Evolutionary conservation across 2,113 vertebrate genomes (phyloP).

Genomic region (Etheostoma cragini): DNA sequence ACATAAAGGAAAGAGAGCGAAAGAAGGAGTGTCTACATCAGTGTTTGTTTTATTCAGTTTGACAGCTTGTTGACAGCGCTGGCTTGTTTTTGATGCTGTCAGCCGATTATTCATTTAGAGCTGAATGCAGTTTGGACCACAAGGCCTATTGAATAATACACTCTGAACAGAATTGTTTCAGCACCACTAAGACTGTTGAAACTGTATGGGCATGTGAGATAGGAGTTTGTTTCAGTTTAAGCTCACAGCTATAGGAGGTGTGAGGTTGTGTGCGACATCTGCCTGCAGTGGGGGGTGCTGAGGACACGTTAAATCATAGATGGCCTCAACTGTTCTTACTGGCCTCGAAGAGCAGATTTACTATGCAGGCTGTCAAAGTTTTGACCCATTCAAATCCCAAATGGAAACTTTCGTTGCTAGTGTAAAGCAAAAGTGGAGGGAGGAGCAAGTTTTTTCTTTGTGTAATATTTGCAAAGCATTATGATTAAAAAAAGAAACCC

Average conservation of each 20-base stretch:
- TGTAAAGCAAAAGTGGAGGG: conserved; percentile 33
- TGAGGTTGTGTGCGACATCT: conserved; percentile 42
- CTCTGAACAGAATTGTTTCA: conserved; percentile 61
- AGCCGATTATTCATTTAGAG: conserved; percentile 77
- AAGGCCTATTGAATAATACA: conserved; percentile 76
- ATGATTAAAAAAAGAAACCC: neutral
- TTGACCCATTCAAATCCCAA: conserved; percentile 58
- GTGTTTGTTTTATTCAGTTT: conserved; percentile 72
- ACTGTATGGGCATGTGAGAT: conserved; percentile 28
- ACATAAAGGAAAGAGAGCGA: neutral
- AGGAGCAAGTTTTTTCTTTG: conserved; percentile 19
- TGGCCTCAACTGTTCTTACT: conserved; percentile 52
- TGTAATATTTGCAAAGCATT: neutral
- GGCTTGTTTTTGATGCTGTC: conserved; percentile 70
- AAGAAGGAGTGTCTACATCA: conserved; percentile 40
- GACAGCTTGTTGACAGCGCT: conserved; percentile 73
- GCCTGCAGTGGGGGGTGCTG: conserved; percentile 29
- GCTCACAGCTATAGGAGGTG: conserved; percentile 34
- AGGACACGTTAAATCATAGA: conserved; percentile 70
- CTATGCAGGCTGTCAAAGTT: conserved; percentile 61
- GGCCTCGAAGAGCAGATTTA: conserved; percentile 57
- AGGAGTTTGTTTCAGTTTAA: conserved; percentile 56
- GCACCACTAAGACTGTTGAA: conserved; percentile 35
- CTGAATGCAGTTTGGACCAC: conserved; percentile 71
- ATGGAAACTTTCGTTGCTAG: conserved; percentile 49